Evolutionary conservation across 2,113 vertebrate genomes (phyloP).

Genomic region (Eira barbara): DNA sequence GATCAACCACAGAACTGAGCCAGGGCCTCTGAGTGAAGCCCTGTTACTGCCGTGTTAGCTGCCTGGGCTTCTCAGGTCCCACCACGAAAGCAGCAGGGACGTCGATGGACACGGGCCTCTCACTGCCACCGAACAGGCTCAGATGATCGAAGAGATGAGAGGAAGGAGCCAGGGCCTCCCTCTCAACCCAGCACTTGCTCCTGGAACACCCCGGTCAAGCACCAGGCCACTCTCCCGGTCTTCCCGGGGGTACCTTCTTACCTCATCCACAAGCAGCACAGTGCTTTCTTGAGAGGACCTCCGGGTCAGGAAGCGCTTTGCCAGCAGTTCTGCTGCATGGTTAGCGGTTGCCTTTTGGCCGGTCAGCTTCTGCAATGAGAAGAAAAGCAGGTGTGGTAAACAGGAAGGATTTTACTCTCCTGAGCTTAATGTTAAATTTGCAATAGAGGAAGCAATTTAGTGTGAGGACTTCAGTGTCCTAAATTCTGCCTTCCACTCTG

Average conservation of each 20-base stretch:
- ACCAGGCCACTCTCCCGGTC: background rate
- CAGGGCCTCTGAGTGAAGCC: background rate
- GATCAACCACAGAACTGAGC: background rate
- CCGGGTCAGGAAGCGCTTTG: constrained; percentile 87
- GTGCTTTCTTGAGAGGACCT: constrained; percentile 89
- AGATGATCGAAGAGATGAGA: background rate
- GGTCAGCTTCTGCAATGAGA: constrained; percentile 89
- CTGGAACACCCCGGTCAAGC: no score
- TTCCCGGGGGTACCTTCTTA: constrained; percentile 62
- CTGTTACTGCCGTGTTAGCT: background rate
- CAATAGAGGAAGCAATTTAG: background rate
- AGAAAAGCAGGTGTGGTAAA: background rate
- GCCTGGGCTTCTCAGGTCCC: background rate
- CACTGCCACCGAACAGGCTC: background rate
- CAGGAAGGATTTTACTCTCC: background rate
- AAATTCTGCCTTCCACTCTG: background rate
- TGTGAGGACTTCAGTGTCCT: background rate
- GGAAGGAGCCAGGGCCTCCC: background rate
- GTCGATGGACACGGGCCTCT: background rate
- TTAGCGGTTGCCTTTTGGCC: constrained; percentile 92
- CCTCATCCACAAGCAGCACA: constrained; percentile 95
- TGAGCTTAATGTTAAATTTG: background rate
- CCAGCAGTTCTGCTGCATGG: constrained; percentile 91
- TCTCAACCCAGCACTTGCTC: background rate
- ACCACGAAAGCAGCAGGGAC: background rate